phyloP scores from a whole-genome alignment of 1,140 invertebrate species.

The Diachasmimorpha longicaudata region DNA sequence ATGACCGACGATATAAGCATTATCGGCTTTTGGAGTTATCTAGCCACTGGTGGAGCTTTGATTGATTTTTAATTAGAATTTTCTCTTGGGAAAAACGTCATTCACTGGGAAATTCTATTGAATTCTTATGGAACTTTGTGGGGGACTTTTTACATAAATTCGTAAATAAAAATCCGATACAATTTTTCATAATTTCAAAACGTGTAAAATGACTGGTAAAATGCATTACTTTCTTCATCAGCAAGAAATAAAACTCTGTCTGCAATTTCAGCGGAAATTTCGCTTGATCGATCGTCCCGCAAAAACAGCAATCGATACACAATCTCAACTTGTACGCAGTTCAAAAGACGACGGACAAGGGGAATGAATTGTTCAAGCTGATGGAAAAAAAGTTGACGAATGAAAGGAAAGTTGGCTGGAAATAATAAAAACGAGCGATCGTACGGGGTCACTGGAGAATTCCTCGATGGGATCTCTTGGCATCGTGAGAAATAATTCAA shows the following conservation, averaged over 20 bases:
- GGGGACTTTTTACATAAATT: too few species aligned
- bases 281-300: neutral
- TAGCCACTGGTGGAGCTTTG: too few species aligned
- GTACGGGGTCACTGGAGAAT: neutral
- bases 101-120: too few species aligned
- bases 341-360: neutral
- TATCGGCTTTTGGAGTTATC: neutral
- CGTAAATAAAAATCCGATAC: too few species aligned
- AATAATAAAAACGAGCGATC: neutral
- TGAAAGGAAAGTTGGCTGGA: neutral
- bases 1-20: neutral
- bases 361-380: neutral
- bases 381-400: neutral
- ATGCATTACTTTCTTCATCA: too few species aligned
- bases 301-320: neutral
- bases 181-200: too few species aligned
- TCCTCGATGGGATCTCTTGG: neutral
- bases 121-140: too few species aligned
- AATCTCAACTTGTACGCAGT: neutral
- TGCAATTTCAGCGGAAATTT: neutral
- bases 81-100: too few species aligned
- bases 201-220: too few species aligned
- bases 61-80: too few species aligned
- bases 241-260: too few species aligned
- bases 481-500: neutral